These are phyloP conservation scores for Zenarchopterus dispar DNA, from an alignment of 2,797 vertebrate species.

Conservation along the genomic window DNA sequence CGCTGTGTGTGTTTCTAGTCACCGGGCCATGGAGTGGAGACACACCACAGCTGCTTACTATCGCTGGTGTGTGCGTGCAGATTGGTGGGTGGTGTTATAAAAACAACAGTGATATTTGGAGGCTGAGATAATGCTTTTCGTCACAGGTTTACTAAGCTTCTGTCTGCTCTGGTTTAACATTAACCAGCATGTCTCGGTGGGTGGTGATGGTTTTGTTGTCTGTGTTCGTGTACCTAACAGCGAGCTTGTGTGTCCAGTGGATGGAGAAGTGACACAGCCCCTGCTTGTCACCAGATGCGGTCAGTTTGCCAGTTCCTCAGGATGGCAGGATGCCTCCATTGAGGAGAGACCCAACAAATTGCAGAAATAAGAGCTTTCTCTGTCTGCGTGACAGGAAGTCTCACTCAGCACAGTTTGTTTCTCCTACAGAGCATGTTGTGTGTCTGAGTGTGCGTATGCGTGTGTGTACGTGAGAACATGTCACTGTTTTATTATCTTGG, in stretches of 20 bases:
- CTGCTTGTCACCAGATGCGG: constrained; percentile 65
- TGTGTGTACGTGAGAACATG: constrained; percentile 56
- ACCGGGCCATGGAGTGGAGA: constrained; percentile 45
- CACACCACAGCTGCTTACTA: constrained; percentile 62
- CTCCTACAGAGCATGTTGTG: constrained; percentile 34
- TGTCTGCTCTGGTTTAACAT: constrained; percentile 64
- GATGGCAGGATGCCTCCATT: constrained; percentile 61
- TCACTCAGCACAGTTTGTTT: constrained; percentile 66
- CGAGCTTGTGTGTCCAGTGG: constrained; percentile 39
- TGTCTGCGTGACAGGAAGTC: constrained; percentile 73
- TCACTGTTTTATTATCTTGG: constrained; percentile 58
- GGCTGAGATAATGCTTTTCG: constrained; percentile 56
- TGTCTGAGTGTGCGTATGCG: constrained; percentile 26
- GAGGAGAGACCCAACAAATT: constrained; percentile 44
- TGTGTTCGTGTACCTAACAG: constrained; percentile 11
- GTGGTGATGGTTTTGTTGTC: constrained; percentile 43
- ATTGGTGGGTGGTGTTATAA: constrained; percentile 54
- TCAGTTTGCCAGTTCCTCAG: constrained; percentile 63
- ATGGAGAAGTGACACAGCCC: constrained; percentile 52
- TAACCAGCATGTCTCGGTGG: constrained; percentile 57
- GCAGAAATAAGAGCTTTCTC: constrained; percentile 60
- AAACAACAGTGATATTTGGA: constrained; percentile 56
- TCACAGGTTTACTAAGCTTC: constrained; percentile 61
- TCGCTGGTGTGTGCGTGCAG: constrained; percentile 31
- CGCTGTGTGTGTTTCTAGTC: constrained; percentile 51